Base-by-base conservation (phyloP, 2,888 invertebrate species). In the Dryococelus australis region DNA sequence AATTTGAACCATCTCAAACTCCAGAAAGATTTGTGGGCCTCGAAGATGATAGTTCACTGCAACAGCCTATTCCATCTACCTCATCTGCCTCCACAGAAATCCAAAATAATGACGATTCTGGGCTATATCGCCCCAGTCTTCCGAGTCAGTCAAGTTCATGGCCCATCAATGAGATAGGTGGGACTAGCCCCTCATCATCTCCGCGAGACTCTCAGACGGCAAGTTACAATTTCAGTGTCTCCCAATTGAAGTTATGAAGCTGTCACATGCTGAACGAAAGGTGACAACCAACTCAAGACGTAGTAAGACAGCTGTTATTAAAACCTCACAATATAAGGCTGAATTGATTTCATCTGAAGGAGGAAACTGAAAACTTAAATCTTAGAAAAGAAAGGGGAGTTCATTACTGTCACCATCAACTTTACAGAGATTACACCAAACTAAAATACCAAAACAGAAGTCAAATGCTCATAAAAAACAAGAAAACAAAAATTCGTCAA, bases 311-410 rank as follows among this genome's bases (percentile, higher is more conserved):
- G 47, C 47, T 47, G 47, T 47, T 6, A 16, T 43, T 26, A 26
- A 6, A n/a, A 47, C 80, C 20, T 16, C 80, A 26, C 81, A 79
- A 43, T 86, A 16, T 27, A 86, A 86, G n/a, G 79, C 35, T 24
- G n/a, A 79, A 79, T 79, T 79, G 79, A 79, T 47, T 47, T 47
- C 47, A 47, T 26, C 12, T 16, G 16, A n/a, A 79, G 20, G n/a
- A 26, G 27, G 27, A 12, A 79, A 79, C n/a, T 24, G 4, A 79
- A 79, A 20, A 24, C 79, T 79, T 79, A 8, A 24, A 26, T 0
- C 24, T 35, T 24, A 28, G 47, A 80, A 43, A 81, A 47, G 26
- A 27, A 20, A 2, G 47, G 26, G 80, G 16, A 80, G 20, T 43
- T 24, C 35, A 35, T 43, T 16, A 13, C 10, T 43, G 26, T 35